Percentiles rank a stretch among this genome's conserved stretches.
Evolutionary conservation across 2,797 vertebrate species (phyloP).

Genomic region (Distichodus sexfasciatus): DNA sequence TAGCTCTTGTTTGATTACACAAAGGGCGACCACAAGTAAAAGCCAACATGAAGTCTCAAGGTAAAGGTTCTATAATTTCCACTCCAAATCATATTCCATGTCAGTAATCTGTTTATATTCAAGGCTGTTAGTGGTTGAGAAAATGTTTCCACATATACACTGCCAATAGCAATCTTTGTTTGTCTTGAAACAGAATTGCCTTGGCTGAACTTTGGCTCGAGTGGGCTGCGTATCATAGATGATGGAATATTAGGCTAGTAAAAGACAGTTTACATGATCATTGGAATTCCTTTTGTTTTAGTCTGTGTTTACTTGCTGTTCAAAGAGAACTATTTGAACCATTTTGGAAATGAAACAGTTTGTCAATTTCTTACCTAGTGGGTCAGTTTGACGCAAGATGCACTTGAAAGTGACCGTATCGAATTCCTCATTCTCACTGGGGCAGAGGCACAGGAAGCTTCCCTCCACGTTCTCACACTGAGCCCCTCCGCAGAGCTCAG

Average conservation of each 20-base stretch:
- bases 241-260: constrained; percentile 2
- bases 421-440: constrained; percentile 84
- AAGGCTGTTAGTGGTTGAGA: constrained; percentile 8
- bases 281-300: not conserved
- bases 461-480: constrained; percentile 91
- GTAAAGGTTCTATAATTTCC: constrained; percentile 2
- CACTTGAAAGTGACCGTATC: constrained; percentile 87
- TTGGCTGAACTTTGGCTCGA: constrained; percentile 29
- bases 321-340: not conserved
- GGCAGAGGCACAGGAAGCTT: constrained; percentile 87
- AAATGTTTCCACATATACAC: constrained; percentile 18
- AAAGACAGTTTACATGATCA: not conserved
- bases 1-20: not conserved
- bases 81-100: constrained; percentile 11
- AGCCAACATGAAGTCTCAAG: constrained; percentile 1
- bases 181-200: constrained; percentile 14
- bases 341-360: not conserved
- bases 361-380: constrained; percentile 64
- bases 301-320: not conserved
- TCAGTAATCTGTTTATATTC: constrained; percentile 27
- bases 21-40: constrained; percentile 16
- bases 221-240: not conserved
- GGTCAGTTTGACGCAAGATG: constrained; percentile 30
- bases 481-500: constrained; percentile 88
- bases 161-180: constrained; percentile 13